phyloP scores from a whole-genome alignment of 2,888 invertebrate genomes.

The Cacoxenus indagator region DNA sequence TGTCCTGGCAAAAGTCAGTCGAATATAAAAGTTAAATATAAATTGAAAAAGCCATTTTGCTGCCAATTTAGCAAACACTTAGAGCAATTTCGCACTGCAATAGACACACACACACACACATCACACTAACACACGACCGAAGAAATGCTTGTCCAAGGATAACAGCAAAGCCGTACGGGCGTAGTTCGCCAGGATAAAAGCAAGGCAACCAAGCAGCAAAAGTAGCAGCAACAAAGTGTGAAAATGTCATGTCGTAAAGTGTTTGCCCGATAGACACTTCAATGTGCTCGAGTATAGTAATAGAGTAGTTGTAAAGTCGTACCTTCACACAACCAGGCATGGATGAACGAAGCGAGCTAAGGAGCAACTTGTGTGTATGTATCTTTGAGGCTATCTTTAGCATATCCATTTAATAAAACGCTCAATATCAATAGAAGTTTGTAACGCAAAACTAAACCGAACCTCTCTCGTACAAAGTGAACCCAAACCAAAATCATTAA shows the following conservation, averaged over 20 bases:
- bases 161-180: conserved; percentile 35
- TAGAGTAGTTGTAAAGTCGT: neutral
- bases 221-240: conserved; percentile 64
- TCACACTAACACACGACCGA: conserved; percentile 34
- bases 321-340: neutral
- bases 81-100: conserved; percentile 70
- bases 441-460: neutral
- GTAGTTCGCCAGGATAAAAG: conserved; percentile 23
- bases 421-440: conserved; percentile 10
- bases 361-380: neutral
- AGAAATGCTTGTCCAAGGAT: conserved; percentile 16
- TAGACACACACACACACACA: conserved; percentile 51
- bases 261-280: conserved; percentile 35
- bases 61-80: conserved; percentile 70
- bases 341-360: neutral
- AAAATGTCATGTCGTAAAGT: conserved; percentile 68
- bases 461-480: neutral
- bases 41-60: conserved; percentile 70
- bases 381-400: neutral
- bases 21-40: conserved; percentile 57
- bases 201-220: conserved; percentile 13
- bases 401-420: conserved; percentile 15
- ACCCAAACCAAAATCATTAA: conserved; percentile 3
- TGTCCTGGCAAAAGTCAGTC: conserved; percentile 44
- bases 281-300: neutral